phyloP scores from a whole-genome alignment of 2,113 vertebrate genomes.

The Gulo gulo region DNA sequence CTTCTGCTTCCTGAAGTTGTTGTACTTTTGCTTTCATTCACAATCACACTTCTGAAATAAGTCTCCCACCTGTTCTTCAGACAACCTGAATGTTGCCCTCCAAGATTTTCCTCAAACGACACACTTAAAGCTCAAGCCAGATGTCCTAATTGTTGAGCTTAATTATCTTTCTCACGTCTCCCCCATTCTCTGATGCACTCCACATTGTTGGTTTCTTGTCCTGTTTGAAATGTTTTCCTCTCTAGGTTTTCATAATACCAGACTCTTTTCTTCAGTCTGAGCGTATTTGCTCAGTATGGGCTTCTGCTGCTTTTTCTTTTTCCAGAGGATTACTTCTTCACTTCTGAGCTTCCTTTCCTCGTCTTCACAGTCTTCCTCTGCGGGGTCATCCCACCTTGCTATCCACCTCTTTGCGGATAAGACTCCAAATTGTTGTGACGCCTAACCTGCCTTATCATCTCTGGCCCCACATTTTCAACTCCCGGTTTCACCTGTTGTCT shows the following conservation, averaged over 20 bases:
- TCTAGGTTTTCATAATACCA: not conserved
- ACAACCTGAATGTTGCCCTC: not conserved
- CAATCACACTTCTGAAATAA: not conserved
- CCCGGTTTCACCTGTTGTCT: not conserved
- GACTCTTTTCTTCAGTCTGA: not conserved
- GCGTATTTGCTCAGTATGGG: not conserved
- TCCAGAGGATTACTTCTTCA: not conserved
- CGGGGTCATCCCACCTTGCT: not conserved
- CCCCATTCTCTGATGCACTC: not conserved
- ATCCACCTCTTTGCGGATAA: not conserved
- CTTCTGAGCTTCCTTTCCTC: not conserved
- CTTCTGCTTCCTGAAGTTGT: not conserved
- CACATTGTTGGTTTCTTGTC: not conserved
- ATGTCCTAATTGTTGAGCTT: not conserved
- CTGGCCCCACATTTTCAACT: not conserved
- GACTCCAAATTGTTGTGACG: not conserved
- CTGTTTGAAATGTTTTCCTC: not conserved
- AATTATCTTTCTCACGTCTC: not conserved
- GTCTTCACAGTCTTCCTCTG: not conserved
- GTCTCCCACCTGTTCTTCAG: not conserved
- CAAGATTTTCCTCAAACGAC: not conserved
- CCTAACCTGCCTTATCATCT: not conserved
- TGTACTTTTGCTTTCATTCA: not conserved
- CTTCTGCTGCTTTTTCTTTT: not conserved
- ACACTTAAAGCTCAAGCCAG: not conserved